phyloP scores from a whole-genome alignment of 2,888 invertebrate genomes.

The Himalopsyche kuldschensis region DNA sequence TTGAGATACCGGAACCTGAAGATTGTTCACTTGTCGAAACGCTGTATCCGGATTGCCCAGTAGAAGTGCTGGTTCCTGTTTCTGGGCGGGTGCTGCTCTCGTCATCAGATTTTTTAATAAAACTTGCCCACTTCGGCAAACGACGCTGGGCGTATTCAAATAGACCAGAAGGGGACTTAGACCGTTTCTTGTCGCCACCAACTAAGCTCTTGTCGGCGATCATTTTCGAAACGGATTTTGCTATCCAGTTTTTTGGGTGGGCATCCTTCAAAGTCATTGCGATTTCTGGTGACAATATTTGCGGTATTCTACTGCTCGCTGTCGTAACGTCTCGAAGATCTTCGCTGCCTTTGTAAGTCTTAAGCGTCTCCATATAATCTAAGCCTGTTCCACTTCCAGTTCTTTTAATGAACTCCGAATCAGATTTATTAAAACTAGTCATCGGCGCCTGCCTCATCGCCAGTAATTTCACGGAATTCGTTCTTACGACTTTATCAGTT shows the following conservation, averaged over 20 bases:
- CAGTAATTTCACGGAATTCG: background rate
- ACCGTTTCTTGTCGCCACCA: slow-evolving; percentile 19
- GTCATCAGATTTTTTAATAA: slow-evolving; percentile 32
- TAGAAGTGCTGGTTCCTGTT: background rate
- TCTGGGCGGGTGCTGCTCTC: background rate
- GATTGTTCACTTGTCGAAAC: background rate
- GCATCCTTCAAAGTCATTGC: slow-evolving; percentile 14
- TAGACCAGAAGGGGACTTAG: slow-evolving; percentile 27
- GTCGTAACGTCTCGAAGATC: background rate
- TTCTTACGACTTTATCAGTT: background rate
- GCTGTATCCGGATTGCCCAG: background rate
- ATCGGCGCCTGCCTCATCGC: background rate
- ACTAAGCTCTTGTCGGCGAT: slow-evolving; percentile 18
- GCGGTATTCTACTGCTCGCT: background rate
- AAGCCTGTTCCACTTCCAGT: background rate
- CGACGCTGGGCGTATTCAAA: slow-evolving; percentile 30
- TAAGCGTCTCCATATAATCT: background rate
- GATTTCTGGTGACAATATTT: slow-evolving; percentile 17
- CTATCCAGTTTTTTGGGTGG: slow-evolving; percentile 21
- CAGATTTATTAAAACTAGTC: background rate
- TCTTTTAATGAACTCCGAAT: background rate
- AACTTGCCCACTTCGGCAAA: slow-evolving; percentile 31
- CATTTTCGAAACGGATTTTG: slow-evolving; percentile 32
- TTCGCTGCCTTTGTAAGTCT: background rate
- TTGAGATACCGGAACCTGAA: background rate